Percentiles rank a stretch among this genome's conserved stretches.
Conservation (phyloP, 2,113 vertebrate genomes). For the Egretta garzetta region DNA sequence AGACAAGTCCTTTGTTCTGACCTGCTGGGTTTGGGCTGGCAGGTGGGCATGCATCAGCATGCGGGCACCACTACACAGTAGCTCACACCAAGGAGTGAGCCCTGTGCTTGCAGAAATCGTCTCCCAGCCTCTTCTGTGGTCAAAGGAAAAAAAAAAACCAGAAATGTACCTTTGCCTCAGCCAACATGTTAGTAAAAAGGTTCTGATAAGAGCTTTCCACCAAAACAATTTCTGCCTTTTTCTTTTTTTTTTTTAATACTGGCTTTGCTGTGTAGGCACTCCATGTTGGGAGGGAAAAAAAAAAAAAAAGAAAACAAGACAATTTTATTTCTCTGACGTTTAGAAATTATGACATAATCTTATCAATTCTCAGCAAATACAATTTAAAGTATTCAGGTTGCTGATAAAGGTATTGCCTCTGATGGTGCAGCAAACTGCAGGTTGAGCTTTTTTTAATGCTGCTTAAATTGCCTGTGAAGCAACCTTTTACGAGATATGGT, state of each 20-base stretch:
- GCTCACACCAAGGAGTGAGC: background rate
- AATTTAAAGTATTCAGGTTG: constrained; percentile 52
- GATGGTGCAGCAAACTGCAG: constrained; percentile 68
- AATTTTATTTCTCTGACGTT: constrained; percentile 61
- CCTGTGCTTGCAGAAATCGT: accelerated
- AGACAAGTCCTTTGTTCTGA: accelerated
- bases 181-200: background rate
- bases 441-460: constrained; percentile 68
- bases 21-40: background rate
- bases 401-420: constrained; percentile 54
- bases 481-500: constrained; percentile 72
- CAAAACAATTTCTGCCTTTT: background rate
- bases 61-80: accelerated
- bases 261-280: background rate
- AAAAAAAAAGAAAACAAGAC: background rate
- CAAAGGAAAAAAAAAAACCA: background rate
- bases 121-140: background rate
- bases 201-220: background rate
- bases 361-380: constrained; percentile 63
- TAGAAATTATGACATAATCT: constrained; percentile 59
- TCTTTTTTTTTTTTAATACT: background rate
- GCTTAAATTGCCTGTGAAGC: constrained; percentile 70
- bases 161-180: background rate
- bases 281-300: background rate
- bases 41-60: background rate